These are phyloP conservation scores for Tetrax tetrax DNA, from an alignment of 2,113 vertebrate species.

Conservation along the genomic window DNA sequence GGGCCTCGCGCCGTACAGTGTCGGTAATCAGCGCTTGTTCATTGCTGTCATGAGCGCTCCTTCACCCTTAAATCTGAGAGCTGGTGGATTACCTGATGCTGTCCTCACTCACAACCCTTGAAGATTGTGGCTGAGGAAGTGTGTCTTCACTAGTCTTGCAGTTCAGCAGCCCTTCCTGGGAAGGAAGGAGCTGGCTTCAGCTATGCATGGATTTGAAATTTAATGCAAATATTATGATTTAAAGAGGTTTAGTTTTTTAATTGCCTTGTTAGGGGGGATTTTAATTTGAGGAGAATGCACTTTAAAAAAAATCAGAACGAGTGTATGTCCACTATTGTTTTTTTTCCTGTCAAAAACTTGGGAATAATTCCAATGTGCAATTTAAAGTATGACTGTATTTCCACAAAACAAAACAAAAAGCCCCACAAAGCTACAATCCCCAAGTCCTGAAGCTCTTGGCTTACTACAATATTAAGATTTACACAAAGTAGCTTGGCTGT, in stretches of 20 bases:
- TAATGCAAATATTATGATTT: not conserved
- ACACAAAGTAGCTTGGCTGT: not conserved
- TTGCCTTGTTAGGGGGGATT: not conserved
- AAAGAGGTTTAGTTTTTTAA: not conserved
- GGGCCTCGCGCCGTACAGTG: accelerated
- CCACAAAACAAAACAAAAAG: not conserved
- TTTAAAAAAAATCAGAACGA: not conserved
- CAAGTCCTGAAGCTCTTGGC: not conserved
- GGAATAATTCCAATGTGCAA: not conserved
- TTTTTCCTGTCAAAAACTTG: not conserved
- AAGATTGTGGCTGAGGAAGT: not conserved
- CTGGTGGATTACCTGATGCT: not conserved
- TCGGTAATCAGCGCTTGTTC: not conserved
- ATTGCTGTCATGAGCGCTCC: accelerated
- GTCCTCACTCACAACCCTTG: not conserved
- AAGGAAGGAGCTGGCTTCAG: not conserved
- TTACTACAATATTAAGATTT: not conserved
- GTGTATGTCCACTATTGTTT: not conserved
- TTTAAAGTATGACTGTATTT: constrained; percentile 9
- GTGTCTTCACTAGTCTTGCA: not conserved
- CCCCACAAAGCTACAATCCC: accelerated
- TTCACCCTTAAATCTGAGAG: not conserved
- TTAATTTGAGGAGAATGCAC: not conserved
- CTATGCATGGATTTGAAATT: not conserved
- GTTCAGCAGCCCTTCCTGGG: not conserved